phyloP scores from a whole-genome alignment of 2,113 vertebrate genomes.

The Charadrius vociferus region DNA sequence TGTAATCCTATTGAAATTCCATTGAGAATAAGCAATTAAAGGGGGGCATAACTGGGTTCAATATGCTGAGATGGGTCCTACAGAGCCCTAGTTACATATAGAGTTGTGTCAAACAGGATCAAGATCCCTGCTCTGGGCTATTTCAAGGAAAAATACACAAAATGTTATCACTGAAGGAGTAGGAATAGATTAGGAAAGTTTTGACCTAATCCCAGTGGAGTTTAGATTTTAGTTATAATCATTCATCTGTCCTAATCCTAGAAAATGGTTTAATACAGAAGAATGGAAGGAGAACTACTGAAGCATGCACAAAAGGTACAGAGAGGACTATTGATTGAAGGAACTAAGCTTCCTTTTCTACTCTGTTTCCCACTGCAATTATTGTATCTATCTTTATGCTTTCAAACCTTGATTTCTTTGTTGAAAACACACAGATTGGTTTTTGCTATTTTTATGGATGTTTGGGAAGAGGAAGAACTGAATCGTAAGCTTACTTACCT shows the following conservation, averaged over 20 bases:
- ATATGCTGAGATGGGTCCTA: neutral
- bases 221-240: conserved; percentile 55
- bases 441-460: neutral
- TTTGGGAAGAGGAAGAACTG: neutral
- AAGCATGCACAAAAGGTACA: conserved; percentile 58
- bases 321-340: conserved; percentile 63
- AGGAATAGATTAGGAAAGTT: conserved; percentile 15
- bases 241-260: conserved; percentile 65
- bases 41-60: neutral
- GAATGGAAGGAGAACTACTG: conserved; percentile 39
- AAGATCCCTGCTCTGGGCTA: neutral
- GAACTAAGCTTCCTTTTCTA: conserved; percentile 49
- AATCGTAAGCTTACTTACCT: neutral
- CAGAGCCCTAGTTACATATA: neutral
- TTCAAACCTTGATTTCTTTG: conserved; percentile 3
- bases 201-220: conserved; percentile 19
- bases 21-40: neutral
- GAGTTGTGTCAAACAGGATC: neutral
- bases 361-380: conserved; percentile 24
- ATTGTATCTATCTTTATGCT: conserved; percentile 9
- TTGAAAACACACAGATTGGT: neutral
- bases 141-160: neutral
- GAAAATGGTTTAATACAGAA: conserved; percentile 52
- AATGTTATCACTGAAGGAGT: neutral
- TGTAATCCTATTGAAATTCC: conserved; percentile 19